phyloP scores from a whole-genome alignment of 1,140 invertebrate genomes.

The Drosophila ambigua region DNA sequence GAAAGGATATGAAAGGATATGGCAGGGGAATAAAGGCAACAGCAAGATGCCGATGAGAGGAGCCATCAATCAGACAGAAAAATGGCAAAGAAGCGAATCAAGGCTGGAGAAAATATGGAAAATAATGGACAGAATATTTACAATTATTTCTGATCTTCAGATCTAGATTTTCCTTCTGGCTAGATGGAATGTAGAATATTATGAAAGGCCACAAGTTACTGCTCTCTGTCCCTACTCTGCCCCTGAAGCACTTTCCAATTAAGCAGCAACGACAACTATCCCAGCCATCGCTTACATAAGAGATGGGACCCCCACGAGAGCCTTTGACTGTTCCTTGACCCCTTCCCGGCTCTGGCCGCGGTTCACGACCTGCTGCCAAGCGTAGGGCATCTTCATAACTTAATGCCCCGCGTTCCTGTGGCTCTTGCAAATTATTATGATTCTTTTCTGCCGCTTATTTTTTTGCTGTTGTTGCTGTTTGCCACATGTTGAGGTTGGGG shows the following conservation, averaged over 20 bases:
- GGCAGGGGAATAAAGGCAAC: too few relatives aligned
- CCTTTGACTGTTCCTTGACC: constrained; percentile 52
- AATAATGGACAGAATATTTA: not conserved
- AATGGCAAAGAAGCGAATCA: too few relatives aligned
- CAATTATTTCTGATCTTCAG: too few relatives aligned
- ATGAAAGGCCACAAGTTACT: not conserved
- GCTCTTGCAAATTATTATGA: constrained; percentile 66
- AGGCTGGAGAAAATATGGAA: too few relatives aligned
- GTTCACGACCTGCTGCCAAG: constrained; percentile 7
- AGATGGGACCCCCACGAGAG: not conserved
- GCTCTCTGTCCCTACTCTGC: too few relatives aligned
- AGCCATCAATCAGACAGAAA: too few relatives aligned
- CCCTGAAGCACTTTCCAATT: constrained; percentile 3
- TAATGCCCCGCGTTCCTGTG: constrained; percentile 14
- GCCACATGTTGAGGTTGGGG: constrained; percentile 23
- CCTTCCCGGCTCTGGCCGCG: not conserved
- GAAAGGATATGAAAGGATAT: not conserved
- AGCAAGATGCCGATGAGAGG: too few relatives aligned
- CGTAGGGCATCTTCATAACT: constrained; percentile 58
- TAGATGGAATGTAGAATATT: too few relatives aligned
- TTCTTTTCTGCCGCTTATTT: not conserved
- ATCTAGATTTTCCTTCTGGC: too few relatives aligned
- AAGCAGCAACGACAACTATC: not conserved
- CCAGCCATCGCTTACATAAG: too few relatives aligned
- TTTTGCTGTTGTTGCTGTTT: not conserved